phyloP scores from a whole-genome alignment of 2,797 vertebrate species.

The Clarias pachynema region DNA sequence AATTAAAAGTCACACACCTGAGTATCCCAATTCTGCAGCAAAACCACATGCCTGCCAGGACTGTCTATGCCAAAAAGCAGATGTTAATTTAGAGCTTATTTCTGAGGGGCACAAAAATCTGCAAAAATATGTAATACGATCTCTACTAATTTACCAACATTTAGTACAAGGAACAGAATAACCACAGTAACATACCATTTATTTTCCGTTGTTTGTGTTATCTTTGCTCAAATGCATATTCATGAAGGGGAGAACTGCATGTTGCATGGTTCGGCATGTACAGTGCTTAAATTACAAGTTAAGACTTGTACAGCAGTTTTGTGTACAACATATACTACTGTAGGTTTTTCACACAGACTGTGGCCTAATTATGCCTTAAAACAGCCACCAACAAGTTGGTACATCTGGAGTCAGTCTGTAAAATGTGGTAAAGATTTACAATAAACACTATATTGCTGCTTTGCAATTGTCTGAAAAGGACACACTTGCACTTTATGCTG shows the following conservation, averaged over 20 bases:
- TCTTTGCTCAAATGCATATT: neutral
- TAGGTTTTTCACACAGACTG: conserved; percentile 8
- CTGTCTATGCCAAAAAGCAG: neutral
- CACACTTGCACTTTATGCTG: neutral
- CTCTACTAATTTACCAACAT: neutral
- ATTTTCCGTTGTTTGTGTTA: neutral
- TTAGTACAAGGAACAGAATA: neutral
- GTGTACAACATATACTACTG: neutral
- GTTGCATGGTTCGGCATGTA: neutral
- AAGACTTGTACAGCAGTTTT: conserved; percentile 26
- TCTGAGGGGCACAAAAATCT: neutral
- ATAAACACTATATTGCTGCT: neutral
- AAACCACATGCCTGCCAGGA: neutral
- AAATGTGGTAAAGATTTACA: conserved; percentile 16
- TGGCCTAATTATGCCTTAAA: conserved; percentile 7
- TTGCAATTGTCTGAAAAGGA: neutral
- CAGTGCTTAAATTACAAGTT: conserved; percentile 4
- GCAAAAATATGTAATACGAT: neutral
- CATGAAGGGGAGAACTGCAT: neutral
- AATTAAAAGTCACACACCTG: neutral
- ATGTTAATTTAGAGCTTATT: neutral
- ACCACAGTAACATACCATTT: neutral
- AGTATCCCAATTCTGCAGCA: neutral
- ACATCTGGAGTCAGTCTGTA: conserved; percentile 10
- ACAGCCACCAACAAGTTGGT: conserved; percentile 19